phyloP scores from a whole-genome alignment of 1,140 invertebrate genomes.

The Drosophila seguyi region DNA sequence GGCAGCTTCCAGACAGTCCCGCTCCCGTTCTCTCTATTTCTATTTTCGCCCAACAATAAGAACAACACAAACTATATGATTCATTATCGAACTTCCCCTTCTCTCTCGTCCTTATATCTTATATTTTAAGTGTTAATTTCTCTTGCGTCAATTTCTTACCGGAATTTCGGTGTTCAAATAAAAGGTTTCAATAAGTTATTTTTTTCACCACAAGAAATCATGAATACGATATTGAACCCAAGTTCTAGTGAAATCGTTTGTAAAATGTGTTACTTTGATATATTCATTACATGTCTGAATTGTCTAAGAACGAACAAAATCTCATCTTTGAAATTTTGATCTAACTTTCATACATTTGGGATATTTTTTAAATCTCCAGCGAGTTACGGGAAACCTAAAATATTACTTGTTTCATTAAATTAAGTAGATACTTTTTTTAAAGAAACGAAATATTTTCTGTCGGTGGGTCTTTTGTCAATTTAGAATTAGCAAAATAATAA shows the following conservation, averaged over 20 bases:
- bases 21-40: not conserved
- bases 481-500: not conserved
- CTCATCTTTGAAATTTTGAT: not conserved
- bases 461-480: too few species aligned
- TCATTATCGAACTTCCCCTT: conserved; percentile 13
- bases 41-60: conserved; percentile 10
- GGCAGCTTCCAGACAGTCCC: conserved; percentile 42
- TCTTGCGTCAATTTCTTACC: not conserved
- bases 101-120: not conserved
- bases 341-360: not conserved
- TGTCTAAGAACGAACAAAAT: not conserved
- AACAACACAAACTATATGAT: conserved; percentile 8
- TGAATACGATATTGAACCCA: not conserved
- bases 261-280: not conserved
- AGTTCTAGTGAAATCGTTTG: not conserved
- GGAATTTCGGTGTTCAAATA: not conserved
- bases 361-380: not conserved
- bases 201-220: not conserved
- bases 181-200: not conserved
- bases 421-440: too few species aligned
- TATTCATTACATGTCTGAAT: not conserved
- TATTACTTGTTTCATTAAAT: not conserved
- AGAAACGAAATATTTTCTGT: too few species aligned
- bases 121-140: not conserved
- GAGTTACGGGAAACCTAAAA: not conserved